A percentile compares a stretch with the other conserved stretches of the same genome.
phyloP scores from a whole-genome alignment of 1,140 invertebrate species.

The Nebria ingens region DNA sequence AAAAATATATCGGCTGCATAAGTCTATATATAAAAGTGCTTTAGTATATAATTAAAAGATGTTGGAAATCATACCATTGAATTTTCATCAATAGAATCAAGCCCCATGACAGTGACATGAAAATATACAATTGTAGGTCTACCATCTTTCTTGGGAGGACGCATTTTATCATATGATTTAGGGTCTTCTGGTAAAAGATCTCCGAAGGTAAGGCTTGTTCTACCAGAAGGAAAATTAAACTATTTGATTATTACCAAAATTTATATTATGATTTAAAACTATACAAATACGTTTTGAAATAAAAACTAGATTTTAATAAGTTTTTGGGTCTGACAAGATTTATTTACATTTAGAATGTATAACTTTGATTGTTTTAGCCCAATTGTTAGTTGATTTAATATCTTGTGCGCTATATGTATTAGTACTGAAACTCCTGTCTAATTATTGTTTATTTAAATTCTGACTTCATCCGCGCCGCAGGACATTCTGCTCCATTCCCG shows the following conservation, averaged over 20 bases:
- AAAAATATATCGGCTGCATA: constrained; percentile 87
- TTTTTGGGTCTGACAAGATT: not conserved
- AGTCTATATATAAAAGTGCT: constrained; percentile 45
- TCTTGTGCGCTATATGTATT: no score
- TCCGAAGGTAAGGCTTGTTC: constrained; percentile 64
- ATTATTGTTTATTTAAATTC: no score
- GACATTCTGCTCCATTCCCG: no score
- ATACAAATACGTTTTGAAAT: not conserved
- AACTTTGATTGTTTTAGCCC: not conserved
- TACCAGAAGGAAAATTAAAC: constrained; percentile 28
- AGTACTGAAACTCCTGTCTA: no score
- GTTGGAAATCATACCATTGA: constrained; percentile 59
- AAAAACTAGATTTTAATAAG: not conserved
- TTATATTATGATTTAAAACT: not conserved
- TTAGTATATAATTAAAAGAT: constrained; percentile 1
- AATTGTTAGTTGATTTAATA: not conserved
- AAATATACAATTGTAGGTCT: constrained; percentile 78
- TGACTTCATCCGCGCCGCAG: no score
- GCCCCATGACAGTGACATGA: constrained; percentile 85
- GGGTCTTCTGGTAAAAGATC: constrained; percentile 78
- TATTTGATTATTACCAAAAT: not conserved
- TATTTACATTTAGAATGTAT: not conserved
- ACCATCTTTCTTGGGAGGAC: constrained; percentile 78
- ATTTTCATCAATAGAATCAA: constrained; percentile 86
- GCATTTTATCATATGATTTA: constrained; percentile 80